Conservation (phyloP, 2,113 vertebrate genomes). For the Cyanoliseus patagonus region DNA sequence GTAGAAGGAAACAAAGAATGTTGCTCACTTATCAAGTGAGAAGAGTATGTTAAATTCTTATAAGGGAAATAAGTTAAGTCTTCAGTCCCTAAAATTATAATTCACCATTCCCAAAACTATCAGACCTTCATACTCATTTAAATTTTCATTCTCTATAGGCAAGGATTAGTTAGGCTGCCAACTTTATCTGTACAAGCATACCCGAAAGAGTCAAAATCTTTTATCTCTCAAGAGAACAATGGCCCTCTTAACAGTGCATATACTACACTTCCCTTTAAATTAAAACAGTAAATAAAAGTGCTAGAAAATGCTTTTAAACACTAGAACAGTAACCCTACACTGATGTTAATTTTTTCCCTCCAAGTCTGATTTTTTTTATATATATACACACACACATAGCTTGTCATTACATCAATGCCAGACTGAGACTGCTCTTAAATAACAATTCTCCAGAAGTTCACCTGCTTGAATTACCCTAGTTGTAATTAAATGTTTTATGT, state of each 20-base stretch:
- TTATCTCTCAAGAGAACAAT: background rate
- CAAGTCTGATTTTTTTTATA: background rate
- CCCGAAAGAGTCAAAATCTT: background rate
- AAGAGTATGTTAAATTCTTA: background rate
- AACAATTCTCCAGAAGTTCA: background rate
- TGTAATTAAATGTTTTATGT: background rate
- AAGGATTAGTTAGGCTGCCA: background rate
- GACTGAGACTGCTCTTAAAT: background rate
- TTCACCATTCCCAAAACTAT: background rate
- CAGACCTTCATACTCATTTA: background rate
- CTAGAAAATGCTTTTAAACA: background rate
- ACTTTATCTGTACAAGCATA: background rate
- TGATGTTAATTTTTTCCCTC: background rate
- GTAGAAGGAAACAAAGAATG: conserved; percentile 20
- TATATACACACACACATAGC: background rate
- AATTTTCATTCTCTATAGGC: background rate
- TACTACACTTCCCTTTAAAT: background rate
- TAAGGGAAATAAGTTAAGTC: background rate
- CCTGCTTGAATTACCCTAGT: background rate
- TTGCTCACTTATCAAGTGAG: background rate
- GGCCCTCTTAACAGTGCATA: background rate
- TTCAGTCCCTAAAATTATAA: background rate
- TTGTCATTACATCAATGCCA: background rate
- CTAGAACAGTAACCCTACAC: background rate
- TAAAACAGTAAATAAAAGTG: background rate